Base-by-base conservation (phyloP, 2,797 vertebrate genomes). In the Mus spretus region DNA sequence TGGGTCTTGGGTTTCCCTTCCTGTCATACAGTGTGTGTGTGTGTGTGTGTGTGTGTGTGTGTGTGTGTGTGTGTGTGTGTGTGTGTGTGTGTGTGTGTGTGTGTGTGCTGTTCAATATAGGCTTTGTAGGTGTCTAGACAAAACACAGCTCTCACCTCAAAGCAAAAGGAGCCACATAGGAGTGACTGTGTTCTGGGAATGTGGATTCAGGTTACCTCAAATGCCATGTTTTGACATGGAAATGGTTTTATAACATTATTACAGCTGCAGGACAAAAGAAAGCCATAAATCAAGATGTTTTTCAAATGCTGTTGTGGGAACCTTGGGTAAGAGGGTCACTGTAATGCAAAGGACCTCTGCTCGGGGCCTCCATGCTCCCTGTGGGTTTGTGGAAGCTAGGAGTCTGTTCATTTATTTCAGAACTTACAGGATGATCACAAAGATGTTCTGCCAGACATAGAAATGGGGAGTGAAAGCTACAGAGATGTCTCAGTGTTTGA, bases 11-110 rank as follows among this genome's bases (percentile, higher is more conserved):
- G 53, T 81, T 59, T 78, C 26, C 11, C 79, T 72, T 81, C 81
- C 65, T 37, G 24, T 44, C 22, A 0, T 1, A 2, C 10, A 34
- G 15, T 20, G 9, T 44, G 22, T 37, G 5, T 70, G 0, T 57
- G 37, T n/a, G 55, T 44, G 28, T 72, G 65, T 74, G 50, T 86
- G 65, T 53, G 47, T 85, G 40, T 65, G 37, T 34, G 82, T 84
- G 82, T 44, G 37, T n/a, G 55, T 44, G 28, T 72, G 65, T 74
- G 50, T 86, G 65, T 53, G 47, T 85, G 40, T 65, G 37, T 34
- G 82, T 84, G 82, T 44, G 26, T 83, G 81, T 83, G 37, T 31
- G 37, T 34, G 40, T 85, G 77, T 34, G 37, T 88, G 40, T 47
- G 47, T 47, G 47, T 47, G 47, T 47, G 47, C 47, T 47, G 47